Evolutionary conservation across 1,140 invertebrate species (phyloP).

Genomic region (Geopemphigus sp.): DNA sequence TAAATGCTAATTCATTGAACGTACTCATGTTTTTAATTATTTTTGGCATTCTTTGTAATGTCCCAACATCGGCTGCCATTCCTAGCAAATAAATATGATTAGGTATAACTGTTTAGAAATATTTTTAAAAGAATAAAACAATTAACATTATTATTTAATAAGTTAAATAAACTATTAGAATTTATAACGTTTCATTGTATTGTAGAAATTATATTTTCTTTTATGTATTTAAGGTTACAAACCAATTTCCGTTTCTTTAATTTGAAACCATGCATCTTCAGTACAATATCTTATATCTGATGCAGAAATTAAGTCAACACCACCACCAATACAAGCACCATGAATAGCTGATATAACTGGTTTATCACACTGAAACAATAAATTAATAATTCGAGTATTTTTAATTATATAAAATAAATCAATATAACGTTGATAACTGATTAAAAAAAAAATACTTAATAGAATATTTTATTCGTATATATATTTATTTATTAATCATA

Average conservation of each 20-base stretch:
- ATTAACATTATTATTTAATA: too few relatives aligned
- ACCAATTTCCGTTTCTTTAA: slow-evolving; percentile 75
- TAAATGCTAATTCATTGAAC: slow-evolving; percentile 82
- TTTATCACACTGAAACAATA: slow-evolving; percentile 68
- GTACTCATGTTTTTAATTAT: slow-evolving; percentile 85
- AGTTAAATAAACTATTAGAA: too few relatives aligned
- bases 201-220: too few relatives aligned
- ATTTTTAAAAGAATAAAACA: too few relatives aligned
- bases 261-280: slow-evolving; percentile 86
- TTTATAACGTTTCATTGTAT: too few relatives aligned
- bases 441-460: too few relatives aligned
- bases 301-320: slow-evolving; percentile 80
- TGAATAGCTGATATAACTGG: slow-evolving; percentile 88
- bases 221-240: neutral
- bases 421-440: too few relatives aligned
- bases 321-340: slow-evolving; percentile 85
- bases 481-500: slow-evolving; percentile 53
- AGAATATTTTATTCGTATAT: too few relatives aligned
- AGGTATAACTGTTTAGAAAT: too few relatives aligned
- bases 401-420: neutral
- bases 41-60: slow-evolving; percentile 90
- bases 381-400: neutral
- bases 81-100: slow-evolving; percentile 52
- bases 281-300: slow-evolving; percentile 91
- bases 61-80: slow-evolving; percentile 93